Evolutionary conservation across 2,888 invertebrate species (phyloP).

Genomic region (Mantis religiosa): DNA sequence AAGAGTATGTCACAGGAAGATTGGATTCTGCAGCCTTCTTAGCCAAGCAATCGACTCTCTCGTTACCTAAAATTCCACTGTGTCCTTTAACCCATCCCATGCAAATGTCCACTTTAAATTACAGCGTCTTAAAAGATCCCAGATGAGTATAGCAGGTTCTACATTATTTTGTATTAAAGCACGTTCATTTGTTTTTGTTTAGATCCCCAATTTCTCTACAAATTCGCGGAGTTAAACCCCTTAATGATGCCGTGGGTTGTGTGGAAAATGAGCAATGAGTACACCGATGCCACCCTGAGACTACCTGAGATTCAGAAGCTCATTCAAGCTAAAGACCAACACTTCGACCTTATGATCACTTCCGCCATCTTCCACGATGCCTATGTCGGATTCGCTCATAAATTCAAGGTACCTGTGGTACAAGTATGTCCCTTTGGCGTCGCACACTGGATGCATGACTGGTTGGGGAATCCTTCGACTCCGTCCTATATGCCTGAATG

Average conservation of each 20-base stretch:
- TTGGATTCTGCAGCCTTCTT: too few species aligned
- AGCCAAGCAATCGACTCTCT: too few species aligned
- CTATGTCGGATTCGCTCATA: conserved; percentile 23
- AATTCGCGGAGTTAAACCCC: neutral
- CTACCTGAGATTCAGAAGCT: conserved; percentile 12
- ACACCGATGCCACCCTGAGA: neutral
- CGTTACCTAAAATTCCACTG: too few species aligned
- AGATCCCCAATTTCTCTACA: neutral
- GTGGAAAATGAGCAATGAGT: neutral
- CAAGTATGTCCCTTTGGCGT: conserved; percentile 46
- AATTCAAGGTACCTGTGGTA: conserved; percentile 36
- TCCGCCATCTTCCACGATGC: conserved; percentile 25
- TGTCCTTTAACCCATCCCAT: too few species aligned
- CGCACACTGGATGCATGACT: conserved; percentile 46
- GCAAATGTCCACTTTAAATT: too few species aligned
- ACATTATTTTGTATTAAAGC: too few species aligned
- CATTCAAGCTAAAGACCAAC: conserved; percentile 8
- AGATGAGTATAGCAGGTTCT: too few species aligned
- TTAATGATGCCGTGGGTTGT: neutral
- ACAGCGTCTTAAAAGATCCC: too few species aligned
- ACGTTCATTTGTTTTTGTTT: neutral
- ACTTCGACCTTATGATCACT: conserved; percentile 27
- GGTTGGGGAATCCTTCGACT: conserved; percentile 48
- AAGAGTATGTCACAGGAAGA: too few species aligned
- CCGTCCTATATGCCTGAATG: conserved; percentile 50